Evolutionary conservation across 2,888 invertebrate genomes (phyloP).

Genomic region (Linnaemya vulpina): DNA sequence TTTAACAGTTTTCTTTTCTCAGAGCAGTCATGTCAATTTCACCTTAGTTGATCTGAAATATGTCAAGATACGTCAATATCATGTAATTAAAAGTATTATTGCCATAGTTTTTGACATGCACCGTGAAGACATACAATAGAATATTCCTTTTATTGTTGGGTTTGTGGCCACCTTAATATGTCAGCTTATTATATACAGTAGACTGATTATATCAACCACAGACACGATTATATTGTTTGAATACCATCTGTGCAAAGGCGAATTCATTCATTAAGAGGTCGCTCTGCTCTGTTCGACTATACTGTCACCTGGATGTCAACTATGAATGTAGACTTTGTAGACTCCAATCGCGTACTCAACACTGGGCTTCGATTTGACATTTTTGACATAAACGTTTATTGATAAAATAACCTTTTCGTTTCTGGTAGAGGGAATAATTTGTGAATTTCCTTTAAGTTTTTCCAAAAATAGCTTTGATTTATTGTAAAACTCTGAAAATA

Average conservation of each 20-base stretch:
- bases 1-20: background rate
- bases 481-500: background rate
- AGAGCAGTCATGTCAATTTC: background rate
- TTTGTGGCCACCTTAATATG: too few species aligned
- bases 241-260: too few species aligned
- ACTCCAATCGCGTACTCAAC: conserved; percentile 8
- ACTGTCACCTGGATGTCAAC: background rate
- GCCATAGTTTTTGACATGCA: too few species aligned
- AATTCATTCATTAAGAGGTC: too few species aligned
- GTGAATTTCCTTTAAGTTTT: conserved; percentile 28
- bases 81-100: too few species aligned
- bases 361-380: conserved; percentile 57
- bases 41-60: too few species aligned
- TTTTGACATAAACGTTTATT: conserved; percentile 64
- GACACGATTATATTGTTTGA: too few species aligned
- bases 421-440: conserved; percentile 14
- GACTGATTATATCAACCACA: too few species aligned
- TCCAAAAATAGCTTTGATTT: conserved; percentile 14
- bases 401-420: conserved; percentile 58
- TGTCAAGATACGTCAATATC: too few species aligned
- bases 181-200: too few species aligned
- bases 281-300: background rate
- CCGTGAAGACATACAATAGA: too few species aligned
- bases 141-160: too few species aligned
- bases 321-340: background rate